These are phyloP conservation scores for Drosophila algonquin DNA, from an alignment of 2,888 invertebrate genomes.

Conservation along the genomic window DNA sequence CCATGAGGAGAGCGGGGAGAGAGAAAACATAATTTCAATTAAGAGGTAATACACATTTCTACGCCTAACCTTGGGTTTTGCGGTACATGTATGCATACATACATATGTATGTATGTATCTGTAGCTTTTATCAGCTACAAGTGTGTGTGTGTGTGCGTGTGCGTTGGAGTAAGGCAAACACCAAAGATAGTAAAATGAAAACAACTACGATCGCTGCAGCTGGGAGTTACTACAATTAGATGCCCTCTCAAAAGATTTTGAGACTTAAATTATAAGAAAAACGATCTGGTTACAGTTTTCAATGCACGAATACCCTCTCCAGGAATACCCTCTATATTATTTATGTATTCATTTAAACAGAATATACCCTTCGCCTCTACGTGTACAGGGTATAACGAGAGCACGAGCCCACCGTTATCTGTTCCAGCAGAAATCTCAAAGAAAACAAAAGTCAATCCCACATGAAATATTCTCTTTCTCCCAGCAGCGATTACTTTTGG, in stretches of 20 bases:
- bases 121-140: slow-evolving; percentile 21
- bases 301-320: background rate
- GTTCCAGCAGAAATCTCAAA: slow-evolving; percentile 28
- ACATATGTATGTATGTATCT: background rate
- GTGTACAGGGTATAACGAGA: slow-evolving; percentile 1
- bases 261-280: background rate
- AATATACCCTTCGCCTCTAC: background rate
- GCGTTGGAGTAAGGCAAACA: slow-evolving; percentile 29
- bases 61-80: slow-evolving; percentile 30
- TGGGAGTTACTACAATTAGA: background rate
- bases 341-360: background rate
- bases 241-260: background rate
- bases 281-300: background rate
- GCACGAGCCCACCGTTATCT: slow-evolving; percentile 26
- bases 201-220: background rate
- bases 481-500: slow-evolving; percentile 34
- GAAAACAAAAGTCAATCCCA: slow-evolving; percentile 30
- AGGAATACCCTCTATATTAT: too few species aligned
- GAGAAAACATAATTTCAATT: slow-evolving; percentile 12
- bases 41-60: slow-evolving; percentile 7
- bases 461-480: slow-evolving; percentile 9
- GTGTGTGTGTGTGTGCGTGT: slow-evolving; percentile 29
- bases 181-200: slow-evolving; percentile 22
- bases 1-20: background rate
- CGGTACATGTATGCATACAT: background rate